Base-by-base conservation (phyloP, 1,140 invertebrate genomes). In the Drosophila asahinai region DNA sequence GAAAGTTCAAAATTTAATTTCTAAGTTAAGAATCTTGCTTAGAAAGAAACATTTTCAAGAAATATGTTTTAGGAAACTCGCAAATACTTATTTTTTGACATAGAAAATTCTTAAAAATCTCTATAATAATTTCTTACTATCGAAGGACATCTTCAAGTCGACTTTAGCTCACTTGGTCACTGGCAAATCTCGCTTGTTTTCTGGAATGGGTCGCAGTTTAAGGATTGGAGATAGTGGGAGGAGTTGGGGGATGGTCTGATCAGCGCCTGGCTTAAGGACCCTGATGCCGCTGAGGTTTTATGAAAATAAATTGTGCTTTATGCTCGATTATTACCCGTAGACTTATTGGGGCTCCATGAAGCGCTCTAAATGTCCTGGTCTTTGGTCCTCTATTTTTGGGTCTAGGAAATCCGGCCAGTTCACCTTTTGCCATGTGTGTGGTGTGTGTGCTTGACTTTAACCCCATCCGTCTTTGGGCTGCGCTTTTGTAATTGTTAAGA, bases 221-320 rank as follows among this genome's bases (percentile, higher is more conserved):
- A 11, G 65, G 70, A 22, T 25, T 71, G 30, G n/a, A 27, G 11
- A 45, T 58, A 51, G 68, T 38, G 25, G 33, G 30, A 22, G 33
- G 30, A 22, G 45, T 19, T 42, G 58, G 72, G 17, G 27, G 43
- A 57, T 49, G 64, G 60, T 25, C 81, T 86, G 83, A 89, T 86
- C 84, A 80, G 77, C 72, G 74, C 62, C 60, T 52, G 64, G 75
- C 75, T 78, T 79, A 71, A 27, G 58, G 58, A 25, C 57, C 33
- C 33, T 40, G 15, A 15, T 42, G 40, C 15, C 75, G 76, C 72
- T 76, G 83, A 79, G 87, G 83, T 87, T 91, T 91, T 91, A 89
- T 91, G 89, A 91, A 84, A 91, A 91, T 91, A 91, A 91, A 91
- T 91, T 86, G 83, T 87, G 81, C 89, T 91, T 91, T 91, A 91